Evolutionary conservation across 2,797 vertebrate species (phyloP), one percentile per base, ranked within the genome.

Genomic region (Hipposideros larvatus): DNA sequence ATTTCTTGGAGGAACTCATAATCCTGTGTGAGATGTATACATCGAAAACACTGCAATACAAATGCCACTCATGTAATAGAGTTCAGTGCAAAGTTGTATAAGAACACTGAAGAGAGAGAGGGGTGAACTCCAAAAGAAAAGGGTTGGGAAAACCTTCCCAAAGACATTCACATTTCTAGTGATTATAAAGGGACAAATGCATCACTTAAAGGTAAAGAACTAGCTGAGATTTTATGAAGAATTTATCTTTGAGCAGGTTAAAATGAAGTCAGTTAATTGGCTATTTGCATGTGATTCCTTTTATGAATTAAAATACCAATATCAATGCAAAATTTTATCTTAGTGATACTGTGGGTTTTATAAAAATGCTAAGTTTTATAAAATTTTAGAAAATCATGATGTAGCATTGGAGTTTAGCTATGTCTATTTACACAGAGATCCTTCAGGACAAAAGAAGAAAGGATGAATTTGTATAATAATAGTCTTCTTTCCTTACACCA

Each of bases 81-180:
- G 83, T 74, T 82, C 66, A 84, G 63, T 73, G 24, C 65, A 61
- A 70, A 63, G 10, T 84, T 66, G 87, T 68, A 87, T 83, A 75
- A 24, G 55, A 61, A 65, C 18, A 61, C 11, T 65, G 73, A 85
- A 75, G 19, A 53, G 8, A 53, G 8, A 83, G 15, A 63, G 14
- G 34, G 14, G 68, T 68, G 79, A 78, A 34, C 34, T 88, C n/a
- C 74, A 41, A 66, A 59, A 86, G 31, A 91, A 70, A 26, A n/a
- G 0, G 0, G 0, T 34, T 83, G 10, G 28, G 61, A 85, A 93
- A 59, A 46, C 77, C 26, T 82, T 82, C 15, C 24, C 46, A 65
- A 68, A 93, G 28, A 57, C 31, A 57, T 85, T 92, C 48, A 85
- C 22, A 65, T 85, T 86, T 95, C 31, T 65, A 57, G 26, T 63